These are phyloP conservation scores for Chrysotoxum bicinctum DNA, from an alignment of 2,888 invertebrate species.

Conservation along the genomic window DNA sequence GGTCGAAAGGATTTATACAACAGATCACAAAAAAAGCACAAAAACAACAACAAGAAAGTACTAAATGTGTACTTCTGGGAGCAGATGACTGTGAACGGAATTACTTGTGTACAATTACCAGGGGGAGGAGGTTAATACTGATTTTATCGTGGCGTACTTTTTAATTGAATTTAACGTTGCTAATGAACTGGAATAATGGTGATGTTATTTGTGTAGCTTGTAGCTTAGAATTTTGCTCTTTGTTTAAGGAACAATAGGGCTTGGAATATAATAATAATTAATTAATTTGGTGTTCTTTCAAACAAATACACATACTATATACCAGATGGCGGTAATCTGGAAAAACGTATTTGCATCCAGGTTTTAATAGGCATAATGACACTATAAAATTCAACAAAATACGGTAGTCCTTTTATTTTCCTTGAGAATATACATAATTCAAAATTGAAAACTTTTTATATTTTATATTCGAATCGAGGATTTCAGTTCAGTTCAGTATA, in stretches of 20 bases:
- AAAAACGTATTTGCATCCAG: no score
- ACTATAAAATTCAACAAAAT: no score
- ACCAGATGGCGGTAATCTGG: background rate
- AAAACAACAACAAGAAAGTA: slow-evolving; percentile 8
- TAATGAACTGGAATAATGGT: slow-evolving; percentile 53
- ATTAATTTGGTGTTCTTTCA: background rate
- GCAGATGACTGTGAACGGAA: slow-evolving; percentile 53
- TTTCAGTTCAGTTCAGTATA: no score
- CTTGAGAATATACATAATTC: no score
- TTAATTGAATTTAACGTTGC: slow-evolving; percentile 61
- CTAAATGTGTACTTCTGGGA: slow-evolving; percentile 47
- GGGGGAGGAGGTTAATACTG: slow-evolving; percentile 27
- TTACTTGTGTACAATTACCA: slow-evolving; percentile 47
- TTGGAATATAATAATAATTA: slow-evolving; percentile 3
- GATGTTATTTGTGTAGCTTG: slow-evolving; percentile 20
- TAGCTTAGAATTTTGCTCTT: slow-evolving; percentile 25
- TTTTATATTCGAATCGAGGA: no score
- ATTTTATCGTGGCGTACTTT: slow-evolving; percentile 43
- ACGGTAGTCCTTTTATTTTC: no score
- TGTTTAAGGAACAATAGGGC: slow-evolving; percentile 2
- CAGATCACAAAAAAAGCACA: background rate
- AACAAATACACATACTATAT: background rate
- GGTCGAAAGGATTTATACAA: slow-evolving; percentile 29
- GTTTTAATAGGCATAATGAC: no score
- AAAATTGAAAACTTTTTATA: no score